These are phyloP conservation scores for Lophotriccus pileatus DNA, from an alignment of 2,797 vertebrate species.

Conservation along the genomic window DNA sequence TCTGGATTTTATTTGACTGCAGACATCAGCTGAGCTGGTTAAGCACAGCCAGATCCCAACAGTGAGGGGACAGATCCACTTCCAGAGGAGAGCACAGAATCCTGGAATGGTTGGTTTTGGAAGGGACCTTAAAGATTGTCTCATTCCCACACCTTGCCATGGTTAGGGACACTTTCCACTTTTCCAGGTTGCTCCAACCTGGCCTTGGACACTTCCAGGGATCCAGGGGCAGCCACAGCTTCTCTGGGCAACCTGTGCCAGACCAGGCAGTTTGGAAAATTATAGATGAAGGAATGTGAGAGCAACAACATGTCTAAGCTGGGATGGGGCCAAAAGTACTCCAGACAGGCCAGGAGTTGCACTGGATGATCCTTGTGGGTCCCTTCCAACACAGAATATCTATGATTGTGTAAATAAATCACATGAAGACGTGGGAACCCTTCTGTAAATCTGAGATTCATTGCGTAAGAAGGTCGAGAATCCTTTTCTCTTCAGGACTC, in stretches of 20 bases:
- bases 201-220: fast-evolving
- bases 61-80: no score
- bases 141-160: background rate
- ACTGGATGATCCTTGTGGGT: background rate
- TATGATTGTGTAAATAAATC: fast-evolving
- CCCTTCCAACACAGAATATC: background rate
- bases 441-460: background rate
- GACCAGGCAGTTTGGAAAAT: background rate
- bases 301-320: background rate
- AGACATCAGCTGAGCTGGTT: background rate
- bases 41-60: background rate
- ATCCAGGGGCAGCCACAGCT: background rate
- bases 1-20: background rate
- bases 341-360: fast-evolving
- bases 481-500: background rate
- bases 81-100: background rate
- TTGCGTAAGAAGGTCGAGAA: background rate
- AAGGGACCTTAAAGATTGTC: background rate
- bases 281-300: background rate
- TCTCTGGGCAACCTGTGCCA: background rate
- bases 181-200: fast-evolving
- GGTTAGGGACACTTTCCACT: fast-evolving
- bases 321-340: fast-evolving
- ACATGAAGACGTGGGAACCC: background rate
- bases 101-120: background rate